Conservation (phyloP, 64 coral and sea anemone genomes). For the Pachyseris speciosa region DNA sequence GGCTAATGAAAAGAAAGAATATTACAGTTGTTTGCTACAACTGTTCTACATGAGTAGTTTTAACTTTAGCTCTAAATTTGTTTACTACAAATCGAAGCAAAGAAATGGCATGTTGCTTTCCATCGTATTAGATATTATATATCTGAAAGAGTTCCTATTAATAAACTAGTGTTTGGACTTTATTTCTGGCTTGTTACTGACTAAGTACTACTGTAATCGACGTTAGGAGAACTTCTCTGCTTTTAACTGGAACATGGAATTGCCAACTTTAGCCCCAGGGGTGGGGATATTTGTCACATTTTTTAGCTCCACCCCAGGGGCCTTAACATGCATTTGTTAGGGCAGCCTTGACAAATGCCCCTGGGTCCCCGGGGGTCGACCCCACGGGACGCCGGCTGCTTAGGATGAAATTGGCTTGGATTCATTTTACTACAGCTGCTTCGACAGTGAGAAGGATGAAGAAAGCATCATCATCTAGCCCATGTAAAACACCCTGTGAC, state of each 20-base stretch:
- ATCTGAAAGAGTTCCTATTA: background rate
- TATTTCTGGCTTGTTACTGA: background rate
- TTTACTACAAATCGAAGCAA: conserved; percentile 68
- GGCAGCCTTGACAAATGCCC: background rate
- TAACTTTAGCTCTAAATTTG: conserved; percentile 59
- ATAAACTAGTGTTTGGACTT: background rate
- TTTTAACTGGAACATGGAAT: background rate
- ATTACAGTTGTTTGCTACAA: conserved; percentile 68
- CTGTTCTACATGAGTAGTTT: conserved; percentile 62
- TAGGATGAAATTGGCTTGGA: no score
- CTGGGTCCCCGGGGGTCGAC: background rate
- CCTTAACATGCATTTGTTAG: background rate
- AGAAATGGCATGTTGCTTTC: conserved; percentile 41
- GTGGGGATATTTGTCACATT: conserved; percentile 10
- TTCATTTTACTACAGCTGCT: no score
- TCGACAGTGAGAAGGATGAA: no score
- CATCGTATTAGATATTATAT: conserved; percentile 48
- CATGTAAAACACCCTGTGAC: no score
- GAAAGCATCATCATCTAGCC: no score
- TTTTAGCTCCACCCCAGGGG: background rate
- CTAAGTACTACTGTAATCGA: background rate
- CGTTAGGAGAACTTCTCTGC: background rate
- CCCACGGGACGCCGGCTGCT: background rate
- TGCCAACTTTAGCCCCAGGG: background rate
- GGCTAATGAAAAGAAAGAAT: conserved; percentile 43